Evolutionary conservation across 2,113 vertebrate species (phyloP), one percentile per base, ranked within the genome.

Genomic region (Hoplias malabaricus): DNA sequence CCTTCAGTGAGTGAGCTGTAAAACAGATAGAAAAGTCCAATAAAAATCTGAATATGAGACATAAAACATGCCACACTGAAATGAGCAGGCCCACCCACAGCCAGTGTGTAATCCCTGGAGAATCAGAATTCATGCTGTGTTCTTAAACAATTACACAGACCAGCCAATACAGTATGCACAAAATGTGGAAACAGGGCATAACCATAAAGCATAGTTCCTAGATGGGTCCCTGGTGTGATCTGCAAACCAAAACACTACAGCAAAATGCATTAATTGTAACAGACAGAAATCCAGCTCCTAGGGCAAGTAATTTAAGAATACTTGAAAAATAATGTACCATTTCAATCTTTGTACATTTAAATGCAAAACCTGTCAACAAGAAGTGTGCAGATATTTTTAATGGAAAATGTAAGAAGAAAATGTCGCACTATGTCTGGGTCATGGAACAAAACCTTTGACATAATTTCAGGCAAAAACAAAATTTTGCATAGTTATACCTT

Each of bases 1-100:
- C 96, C 86, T 98, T 99, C 62, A 99, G 85, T 19, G 97, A 99
- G 74, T 96, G 96, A 80, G 96, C 97, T 99, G 88, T 78, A 88
- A 66, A 73, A 88, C 84, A 83, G 19, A 85, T n/a, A n/a, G 63
- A 87, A 13, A 25, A 77, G 1, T 71, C 14, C 48, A 53, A n/a
- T 53, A n/a, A 5, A n/a, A 53, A 21, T 21, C 7, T 14, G 12
- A 13, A 66, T 9, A 54, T 29, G 59, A 43, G 33, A 9, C 46
- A 21, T 27, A 46, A 38, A 54, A 59, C 46, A 42, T 59, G 13
- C 27, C 27, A 59, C 21, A 2, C 23, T 19, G 16, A 27, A 78
- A 62, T 27, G 25, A 78, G 4, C 31, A 63, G 14, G 67, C 42
- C 75, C 75, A 78, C 67, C 75, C 66, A 61, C 53, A 61, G 23